A percentile compares a stretch with the other conserved stretches of the same genome.
Conservation (phyloP, 2,797 vertebrate genomes). For the Heliangelus exortis region DNA sequence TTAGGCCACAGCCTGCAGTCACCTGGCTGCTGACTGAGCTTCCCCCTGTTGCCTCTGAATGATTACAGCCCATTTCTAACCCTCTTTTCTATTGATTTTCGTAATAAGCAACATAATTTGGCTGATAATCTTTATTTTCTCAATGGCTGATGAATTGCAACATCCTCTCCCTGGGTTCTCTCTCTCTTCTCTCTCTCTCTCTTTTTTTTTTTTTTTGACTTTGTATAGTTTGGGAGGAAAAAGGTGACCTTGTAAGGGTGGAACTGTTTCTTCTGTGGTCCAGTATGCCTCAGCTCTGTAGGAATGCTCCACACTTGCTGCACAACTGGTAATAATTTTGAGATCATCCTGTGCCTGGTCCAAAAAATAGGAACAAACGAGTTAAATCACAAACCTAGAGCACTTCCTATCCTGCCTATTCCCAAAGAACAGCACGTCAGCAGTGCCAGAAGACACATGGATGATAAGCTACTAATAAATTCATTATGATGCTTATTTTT, state of each 20-base stretch:
- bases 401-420: conserved; percentile 50
- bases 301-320: neutral
- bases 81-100: conserved; percentile 15
- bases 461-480: conserved; percentile 61
- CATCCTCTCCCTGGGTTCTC: neutral
- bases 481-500: conserved; percentile 59
- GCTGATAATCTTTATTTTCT: conserved; percentile 5
- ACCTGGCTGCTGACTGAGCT: neutral
- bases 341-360: conserved; percentile 6
- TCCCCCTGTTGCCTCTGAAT: neutral
- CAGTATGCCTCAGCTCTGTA: neutral
- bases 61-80: neutral
- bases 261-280: neutral
- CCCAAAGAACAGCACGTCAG: conserved; percentile 45
- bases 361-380: conserved; percentile 50
- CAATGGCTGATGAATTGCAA: neutral
- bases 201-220: neutral
- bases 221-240: neutral
- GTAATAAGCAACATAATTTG: neutral
- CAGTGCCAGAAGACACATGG: conserved; percentile 57
- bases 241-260: neutral
- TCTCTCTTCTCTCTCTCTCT: neutral
- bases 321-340: conserved; percentile 47
- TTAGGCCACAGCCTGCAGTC: neutral
- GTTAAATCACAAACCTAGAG: neutral